Percentiles rank a stretch among this genome's conserved stretches.
These are phyloP conservation scores for Caenorhabditis latens DNA, from an alignment of 1,140 invertebrate genomes.

Conservation along the genomic window DNA sequence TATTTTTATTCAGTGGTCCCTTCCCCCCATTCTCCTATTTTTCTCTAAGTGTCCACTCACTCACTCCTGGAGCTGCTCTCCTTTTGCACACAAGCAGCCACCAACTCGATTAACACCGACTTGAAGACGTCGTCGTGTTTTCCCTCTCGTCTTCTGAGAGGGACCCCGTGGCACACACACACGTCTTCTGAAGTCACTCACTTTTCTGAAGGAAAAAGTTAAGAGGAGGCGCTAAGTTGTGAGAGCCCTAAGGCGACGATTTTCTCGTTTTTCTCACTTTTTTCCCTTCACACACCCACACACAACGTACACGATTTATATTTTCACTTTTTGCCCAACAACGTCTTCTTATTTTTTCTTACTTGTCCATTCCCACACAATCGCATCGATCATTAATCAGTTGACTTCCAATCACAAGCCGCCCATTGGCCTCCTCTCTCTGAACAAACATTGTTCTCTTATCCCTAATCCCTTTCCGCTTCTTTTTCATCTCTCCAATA, in stretches of 20 bases:
- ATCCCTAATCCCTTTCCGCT: neutral
- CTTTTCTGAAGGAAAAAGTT: neutral
- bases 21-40: neutral
- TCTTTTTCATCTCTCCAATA: no score
- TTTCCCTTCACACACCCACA: slow-evolving; percentile 42
- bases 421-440: neutral
- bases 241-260: slow-evolving; percentile 48
- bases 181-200: slow-evolving; percentile 27
- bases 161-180: no score
- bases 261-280: slow-evolving; percentile 23
- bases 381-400: slow-evolving; percentile 25
- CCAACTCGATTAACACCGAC: slow-evolving; percentile 55
- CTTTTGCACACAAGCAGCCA: slow-evolving; percentile 39
- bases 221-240: slow-evolving; percentile 47
- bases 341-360: neutral
- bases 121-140: slow-evolving; percentile 43
- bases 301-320: neutral
- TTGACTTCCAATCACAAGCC: slow-evolving; percentile 17
- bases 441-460: slow-evolving; percentile 27
- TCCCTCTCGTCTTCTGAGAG: neutral
- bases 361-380: neutral
- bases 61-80: slow-evolving; percentile 1
- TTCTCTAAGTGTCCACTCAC: neutral
- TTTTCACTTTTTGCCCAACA: neutral
- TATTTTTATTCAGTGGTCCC: neutral